Conservation (phyloP, 2,888 invertebrate species). For the Melieria crassipennis region DNA sequence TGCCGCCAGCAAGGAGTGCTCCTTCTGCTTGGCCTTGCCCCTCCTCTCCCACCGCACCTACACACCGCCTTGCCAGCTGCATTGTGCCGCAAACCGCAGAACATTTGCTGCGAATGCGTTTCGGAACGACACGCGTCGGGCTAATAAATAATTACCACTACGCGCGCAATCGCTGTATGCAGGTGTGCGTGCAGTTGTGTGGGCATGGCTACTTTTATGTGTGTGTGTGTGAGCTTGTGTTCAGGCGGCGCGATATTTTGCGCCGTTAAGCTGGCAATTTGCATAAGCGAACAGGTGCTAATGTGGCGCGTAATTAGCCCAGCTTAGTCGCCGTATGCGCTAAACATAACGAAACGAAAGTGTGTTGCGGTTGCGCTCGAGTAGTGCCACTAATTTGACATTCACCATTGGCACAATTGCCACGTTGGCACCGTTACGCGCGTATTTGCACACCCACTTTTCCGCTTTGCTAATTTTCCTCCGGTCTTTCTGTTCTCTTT, state of each 20-base stretch:
- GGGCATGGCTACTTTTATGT: neutral
- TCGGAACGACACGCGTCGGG: neutral
- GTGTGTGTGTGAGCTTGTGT: no score
- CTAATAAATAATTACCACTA: conserved; percentile 12
- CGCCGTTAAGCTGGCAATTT: neutral
- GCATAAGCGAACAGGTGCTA: conserved; percentile 10
- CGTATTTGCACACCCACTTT: neutral
- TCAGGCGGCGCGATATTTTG: no score
- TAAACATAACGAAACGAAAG: neutral
- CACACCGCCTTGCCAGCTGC: no score
- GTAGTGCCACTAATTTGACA: neutral
- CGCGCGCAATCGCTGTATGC: neutral
- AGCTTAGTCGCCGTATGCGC: neutral
- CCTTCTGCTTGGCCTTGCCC: no score
- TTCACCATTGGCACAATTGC: neutral
- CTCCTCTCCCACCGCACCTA: no score
- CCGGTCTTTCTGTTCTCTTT: conserved; percentile 7
- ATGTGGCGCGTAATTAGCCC: neutral
- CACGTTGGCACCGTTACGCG: neutral
- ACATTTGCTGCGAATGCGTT: no score
- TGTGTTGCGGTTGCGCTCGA: neutral
- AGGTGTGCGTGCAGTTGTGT: no score
- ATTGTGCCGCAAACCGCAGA: no score
- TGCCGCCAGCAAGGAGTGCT: no score
- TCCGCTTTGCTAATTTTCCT: conserved; percentile 6